Evolutionary conservation across 2,113 vertebrate genomes (phyloP).

Genomic region (Lophura nycthemera): DNA sequence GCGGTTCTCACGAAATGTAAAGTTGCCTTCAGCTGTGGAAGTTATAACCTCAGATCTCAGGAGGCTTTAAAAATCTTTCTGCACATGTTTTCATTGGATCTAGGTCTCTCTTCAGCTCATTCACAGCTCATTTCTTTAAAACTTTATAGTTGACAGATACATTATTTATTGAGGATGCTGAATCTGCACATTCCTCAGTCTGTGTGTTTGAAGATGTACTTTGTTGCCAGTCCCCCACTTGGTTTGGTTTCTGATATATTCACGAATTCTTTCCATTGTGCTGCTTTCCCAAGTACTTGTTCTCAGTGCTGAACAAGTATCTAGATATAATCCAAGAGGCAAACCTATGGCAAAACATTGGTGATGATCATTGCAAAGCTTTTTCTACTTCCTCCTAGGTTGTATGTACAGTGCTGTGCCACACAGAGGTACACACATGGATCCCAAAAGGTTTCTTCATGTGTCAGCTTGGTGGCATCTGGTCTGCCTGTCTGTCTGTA

Average conservation of each 20-base stretch:
- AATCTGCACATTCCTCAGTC: constrained; percentile 15
- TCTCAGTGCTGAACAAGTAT: neutral
- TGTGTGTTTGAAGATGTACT: neutral
- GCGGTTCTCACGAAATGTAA: neutral
- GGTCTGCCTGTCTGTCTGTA: neutral
- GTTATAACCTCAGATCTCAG: neutral
- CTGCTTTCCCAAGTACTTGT: neutral
- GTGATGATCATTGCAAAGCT: neutral
- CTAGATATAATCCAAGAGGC: neutral
- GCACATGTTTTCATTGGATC: neutral
- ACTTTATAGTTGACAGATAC: neutral
- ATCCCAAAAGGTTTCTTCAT: neutral
- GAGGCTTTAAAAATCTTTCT: neutral
- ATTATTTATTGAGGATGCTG: constrained; percentile 52
- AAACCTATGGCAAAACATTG: neutral
- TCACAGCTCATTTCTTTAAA: constrained; percentile 3
- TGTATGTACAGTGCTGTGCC: fast-evolving
- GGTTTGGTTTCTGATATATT: neutral
- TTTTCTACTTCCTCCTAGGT: neutral
- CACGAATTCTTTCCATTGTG: neutral
- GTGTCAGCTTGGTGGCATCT: fast-evolving
- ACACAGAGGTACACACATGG: neutral
- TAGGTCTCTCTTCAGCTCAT: neutral
- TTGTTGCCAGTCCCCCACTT: neutral
- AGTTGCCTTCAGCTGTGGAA: neutral